These are phyloP conservation scores for Onychostoma macrolepis DNA, from an alignment of 2,113 vertebrate species.

Conservation along the genomic window DNA sequence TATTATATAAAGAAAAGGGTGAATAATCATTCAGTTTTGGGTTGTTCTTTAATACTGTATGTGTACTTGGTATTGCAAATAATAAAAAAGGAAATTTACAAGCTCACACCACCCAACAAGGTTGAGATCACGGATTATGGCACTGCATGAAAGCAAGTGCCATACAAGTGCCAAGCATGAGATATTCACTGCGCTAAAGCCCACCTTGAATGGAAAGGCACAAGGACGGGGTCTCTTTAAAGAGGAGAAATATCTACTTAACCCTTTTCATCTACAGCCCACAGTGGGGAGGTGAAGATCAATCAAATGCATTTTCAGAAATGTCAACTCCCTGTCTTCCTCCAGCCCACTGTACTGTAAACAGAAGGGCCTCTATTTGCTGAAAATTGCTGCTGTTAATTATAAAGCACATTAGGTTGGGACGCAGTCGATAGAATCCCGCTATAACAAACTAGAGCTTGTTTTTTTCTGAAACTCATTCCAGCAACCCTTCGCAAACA, in stretches of 20 bases:
- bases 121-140: slow-evolving; percentile 20
- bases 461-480: slow-evolving; percentile 63
- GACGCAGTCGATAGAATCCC: slow-evolving; percentile 66
- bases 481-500: slow-evolving; percentile 49
- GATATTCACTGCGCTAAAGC: slow-evolving; percentile 1
- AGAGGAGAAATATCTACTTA: slow-evolving; percentile 62
- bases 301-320: slow-evolving; percentile 71
- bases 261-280: slow-evolving; percentile 58
- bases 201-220: slow-evolving; percentile 47
- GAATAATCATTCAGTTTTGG: not conserved
- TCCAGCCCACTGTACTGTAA: slow-evolving; percentile 64
- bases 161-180: not conserved
- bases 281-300: slow-evolving; percentile 67
- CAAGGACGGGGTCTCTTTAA: slow-evolving; percentile 59
- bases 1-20: not conserved
- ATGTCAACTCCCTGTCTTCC: slow-evolving; percentile 70
- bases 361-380: slow-evolving; percentile 48
- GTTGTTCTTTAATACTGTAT: not conserved
- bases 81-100: not conserved
- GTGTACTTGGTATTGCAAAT: not conserved
- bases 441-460: slow-evolving; percentile 60
- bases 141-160: slow-evolving; percentile 15
- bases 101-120: not conserved
- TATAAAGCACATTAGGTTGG: slow-evolving; percentile 71
- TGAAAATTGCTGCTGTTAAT: slow-evolving; percentile 69